Percentiles rank a stretch among this genome's conserved stretches.
phyloP scores from a whole-genome alignment of 2,797 vertebrate genomes.

The Microctenopoma stevenorrisi region DNA sequence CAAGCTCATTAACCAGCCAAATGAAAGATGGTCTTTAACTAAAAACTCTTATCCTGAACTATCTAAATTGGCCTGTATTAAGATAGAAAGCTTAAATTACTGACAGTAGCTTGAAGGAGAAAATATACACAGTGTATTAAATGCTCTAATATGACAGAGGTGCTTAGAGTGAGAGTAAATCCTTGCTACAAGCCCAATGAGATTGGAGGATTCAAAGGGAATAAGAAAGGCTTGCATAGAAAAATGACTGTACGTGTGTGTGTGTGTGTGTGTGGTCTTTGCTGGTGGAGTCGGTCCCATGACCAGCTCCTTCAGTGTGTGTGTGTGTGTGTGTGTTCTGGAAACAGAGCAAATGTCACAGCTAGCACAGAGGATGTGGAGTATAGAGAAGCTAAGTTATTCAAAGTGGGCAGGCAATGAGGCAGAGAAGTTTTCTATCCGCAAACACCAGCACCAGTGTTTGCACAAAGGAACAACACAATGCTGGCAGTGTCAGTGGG shows the following conservation, averaged over 20 bases:
- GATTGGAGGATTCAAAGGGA: slow-evolving; percentile 47
- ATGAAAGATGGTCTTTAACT: slow-evolving; percentile 46
- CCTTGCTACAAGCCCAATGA: slow-evolving; percentile 68
- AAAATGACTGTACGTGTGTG: slow-evolving; percentile 32
- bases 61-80: slow-evolving; percentile 70
- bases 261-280: slow-evolving; percentile 53
- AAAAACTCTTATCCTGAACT: slow-evolving; percentile 58
- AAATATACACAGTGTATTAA: slow-evolving; percentile 52
- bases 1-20: slow-evolving; percentile 40
- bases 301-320: slow-evolving; percentile 47
- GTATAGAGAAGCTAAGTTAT: slow-evolving; percentile 25
- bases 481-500: slow-evolving; percentile 61
- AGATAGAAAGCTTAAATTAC: slow-evolving; percentile 59
- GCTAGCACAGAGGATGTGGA: slow-evolving; percentile 19
- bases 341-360: slow-evolving; percentile 60
- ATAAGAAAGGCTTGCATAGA: slow-evolving; percentile 48
- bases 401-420: slow-evolving; percentile 35
- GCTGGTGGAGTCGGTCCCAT: slow-evolving; percentile 60
- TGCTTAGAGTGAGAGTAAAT: slow-evolving; percentile 74
- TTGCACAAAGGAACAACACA: slow-evolving; percentile 51
- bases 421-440: slow-evolving; percentile 45
- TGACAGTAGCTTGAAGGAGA: slow-evolving; percentile 55
- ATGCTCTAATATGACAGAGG: slow-evolving; percentile 53
- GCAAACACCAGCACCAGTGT: slow-evolving; percentile 44
- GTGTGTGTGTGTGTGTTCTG: slow-evolving; percentile 16